Evolutionary conservation across 1,140 invertebrate species (phyloP), one percentile per base, ranked within the genome.

Genomic region (Tetragonula clypearis): DNA sequence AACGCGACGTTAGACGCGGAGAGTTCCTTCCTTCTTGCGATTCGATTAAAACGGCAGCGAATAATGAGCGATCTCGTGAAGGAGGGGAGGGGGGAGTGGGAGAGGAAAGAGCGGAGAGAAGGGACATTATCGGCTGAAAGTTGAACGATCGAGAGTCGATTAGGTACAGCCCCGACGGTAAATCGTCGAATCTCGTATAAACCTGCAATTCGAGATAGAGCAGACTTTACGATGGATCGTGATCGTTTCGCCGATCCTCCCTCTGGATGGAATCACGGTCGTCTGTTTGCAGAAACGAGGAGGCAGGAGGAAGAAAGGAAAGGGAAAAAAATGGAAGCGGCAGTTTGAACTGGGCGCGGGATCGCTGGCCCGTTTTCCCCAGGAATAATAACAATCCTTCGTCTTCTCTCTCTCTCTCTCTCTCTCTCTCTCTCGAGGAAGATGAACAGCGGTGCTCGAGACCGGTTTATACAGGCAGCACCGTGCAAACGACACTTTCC

Each of bases 401-500:
- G 66, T 60, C 35, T 74, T 53, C 79, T 49, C 58, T 53, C 35
- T 35, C 35, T 35, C 35, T 35, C 35, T 35, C 35, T 35, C 35
- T 35, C 35, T 35, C 35, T 35, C 35, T 35, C 35, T 35, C 35
- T 35, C 35, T 2, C 58, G 14, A 49, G 71, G 53, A 85, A 68
- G 79, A 75, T 74, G 78, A 75, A 85, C 84, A 56, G 30, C 19
- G 58, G n/a, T 53, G 30, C 60, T 58, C 30, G 26, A 55, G 78
- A 15, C 19, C 56, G 23, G 78, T 81, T 74, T 80, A 58, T 84
- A 78, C 75, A 26, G 66, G 55, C 6, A n/a, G n/a, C 65, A 49
- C 30, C 58, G 78, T 81, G 79, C 84, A 85, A 85, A 82, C 79
- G 84, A 82, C 84, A 86, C 66, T 82, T 86, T 82, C 79, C 62